These are phyloP conservation scores for Glaucomys volans DNA, from an alignment of 2,113 vertebrate species.

Conservation along the genomic window DNA sequence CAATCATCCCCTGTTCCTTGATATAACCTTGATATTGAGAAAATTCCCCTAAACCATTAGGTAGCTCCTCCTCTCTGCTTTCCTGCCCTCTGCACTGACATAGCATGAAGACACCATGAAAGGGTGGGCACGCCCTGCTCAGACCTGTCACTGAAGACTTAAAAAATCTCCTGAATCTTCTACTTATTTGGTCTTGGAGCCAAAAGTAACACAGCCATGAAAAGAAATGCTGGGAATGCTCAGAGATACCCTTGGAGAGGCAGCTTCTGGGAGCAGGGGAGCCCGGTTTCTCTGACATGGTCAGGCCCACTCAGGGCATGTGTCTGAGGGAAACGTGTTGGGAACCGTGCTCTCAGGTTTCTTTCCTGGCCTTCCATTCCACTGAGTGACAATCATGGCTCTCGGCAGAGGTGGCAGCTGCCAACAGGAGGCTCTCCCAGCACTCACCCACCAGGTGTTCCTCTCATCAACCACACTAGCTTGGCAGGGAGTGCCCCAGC, in stretches of 20 bases:
- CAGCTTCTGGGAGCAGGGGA: background rate
- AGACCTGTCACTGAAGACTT: slow-evolving; percentile 15
- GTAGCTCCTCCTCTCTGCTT: background rate
- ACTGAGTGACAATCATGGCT: slow-evolving; percentile 32
- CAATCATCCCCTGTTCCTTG: background rate
- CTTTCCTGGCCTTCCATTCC: slow-evolving; percentile 44
- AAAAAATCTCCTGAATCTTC: background rate
- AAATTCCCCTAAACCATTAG: background rate
- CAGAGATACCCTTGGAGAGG: background rate
- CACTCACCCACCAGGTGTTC: slow-evolving; percentile 68
- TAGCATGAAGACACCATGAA: background rate
- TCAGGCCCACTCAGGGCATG: background rate
- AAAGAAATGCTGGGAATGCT: background rate
- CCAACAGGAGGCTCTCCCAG: slow-evolving; percentile 35
- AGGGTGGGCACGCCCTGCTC: background rate
- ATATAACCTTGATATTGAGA: background rate
- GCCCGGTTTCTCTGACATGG: background rate
- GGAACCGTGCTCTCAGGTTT: slow-evolving; percentile 27
- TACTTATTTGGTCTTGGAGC: background rate
- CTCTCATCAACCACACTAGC: slow-evolving; percentile 50
- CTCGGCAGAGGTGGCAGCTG: slow-evolving; percentile 37
- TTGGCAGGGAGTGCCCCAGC: slow-evolving; percentile 50
- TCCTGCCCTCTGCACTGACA: background rate
- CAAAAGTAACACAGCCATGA: slow-evolving; percentile 3
- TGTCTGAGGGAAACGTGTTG: background rate